A percentile compares a stretch with the other conserved stretches of the same genome.
Conservation (phyloP, 2,113 vertebrate species). For the Mesocricetus auratus region DNA sequence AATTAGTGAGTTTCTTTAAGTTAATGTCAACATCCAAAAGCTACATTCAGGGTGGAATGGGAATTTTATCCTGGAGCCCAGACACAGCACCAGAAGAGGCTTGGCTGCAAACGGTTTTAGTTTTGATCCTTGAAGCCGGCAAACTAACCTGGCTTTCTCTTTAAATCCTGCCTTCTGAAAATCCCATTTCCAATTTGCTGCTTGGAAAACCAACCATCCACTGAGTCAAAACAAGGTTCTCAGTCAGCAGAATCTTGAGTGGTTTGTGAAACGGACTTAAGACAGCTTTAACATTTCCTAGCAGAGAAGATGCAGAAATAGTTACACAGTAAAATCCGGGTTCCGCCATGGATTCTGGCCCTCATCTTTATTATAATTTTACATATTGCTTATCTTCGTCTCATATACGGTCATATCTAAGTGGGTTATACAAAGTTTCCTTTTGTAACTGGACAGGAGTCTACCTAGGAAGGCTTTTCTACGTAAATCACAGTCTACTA, state of each 20-base stretch:
- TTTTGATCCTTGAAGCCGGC: constrained; percentile 7
- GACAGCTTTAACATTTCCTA: background rate
- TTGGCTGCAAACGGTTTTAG: constrained; percentile 28
- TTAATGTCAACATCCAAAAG: background rate
- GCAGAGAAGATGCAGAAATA: background rate
- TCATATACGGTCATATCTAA: background rate
- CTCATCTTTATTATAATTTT: constrained; percentile 32
- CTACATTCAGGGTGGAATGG: constrained; percentile 8
- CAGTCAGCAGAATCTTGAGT: background rate
- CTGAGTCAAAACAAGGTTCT: background rate
- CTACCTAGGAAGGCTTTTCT: background rate
- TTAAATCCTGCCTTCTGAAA: constrained; percentile 53
- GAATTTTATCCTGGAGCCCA: background rate
- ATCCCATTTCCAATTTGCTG: constrained; percentile 21
- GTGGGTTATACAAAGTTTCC: background rate
- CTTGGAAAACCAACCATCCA: background rate
- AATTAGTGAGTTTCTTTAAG: constrained; percentile 51
- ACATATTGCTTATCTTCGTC: background rate
- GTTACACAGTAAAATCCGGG: constrained; percentile 3
- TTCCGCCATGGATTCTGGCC: background rate
- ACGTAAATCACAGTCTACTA: background rate
- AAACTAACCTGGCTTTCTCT: constrained; percentile 36
- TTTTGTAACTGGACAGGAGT: background rate
- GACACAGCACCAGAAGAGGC: background rate
- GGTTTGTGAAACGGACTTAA: constrained; percentile 14